These are phyloP conservation scores for Mimas tiliae DNA, from an alignment of 2,888 invertebrate genomes.

Conservation along the genomic window DNA sequence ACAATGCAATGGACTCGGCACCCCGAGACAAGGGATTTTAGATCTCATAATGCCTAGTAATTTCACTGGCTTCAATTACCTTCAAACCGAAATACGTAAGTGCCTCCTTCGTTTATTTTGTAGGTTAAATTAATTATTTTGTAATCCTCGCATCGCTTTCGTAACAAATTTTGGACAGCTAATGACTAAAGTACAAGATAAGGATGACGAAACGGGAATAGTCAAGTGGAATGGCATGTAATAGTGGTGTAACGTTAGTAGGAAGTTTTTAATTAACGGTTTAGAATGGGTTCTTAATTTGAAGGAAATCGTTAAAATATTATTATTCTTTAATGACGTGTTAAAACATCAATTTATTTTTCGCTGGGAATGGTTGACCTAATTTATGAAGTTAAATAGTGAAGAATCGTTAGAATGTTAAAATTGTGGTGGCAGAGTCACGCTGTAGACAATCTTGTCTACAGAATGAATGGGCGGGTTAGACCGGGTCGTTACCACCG, in stretches of 20 bases:
- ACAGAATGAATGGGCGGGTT: too few relatives aligned
- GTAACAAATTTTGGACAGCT: slow-evolving; percentile 56
- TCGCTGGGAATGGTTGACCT: not conserved
- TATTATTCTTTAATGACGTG: not conserved
- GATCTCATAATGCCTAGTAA: too few relatives aligned
- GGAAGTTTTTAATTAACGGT: slow-evolving; percentile 4
- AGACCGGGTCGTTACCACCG: too few relatives aligned
- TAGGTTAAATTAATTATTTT: too few relatives aligned
- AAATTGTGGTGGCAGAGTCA: too few relatives aligned
- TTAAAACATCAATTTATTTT: not conserved
- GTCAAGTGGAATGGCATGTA: slow-evolving; percentile 3
- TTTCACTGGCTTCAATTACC: too few relatives aligned
- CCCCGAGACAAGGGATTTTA: too few relatives aligned
- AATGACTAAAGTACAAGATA: slow-evolving; percentile 30
- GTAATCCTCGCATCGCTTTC: slow-evolving; percentile 49
- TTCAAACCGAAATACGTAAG: too few relatives aligned
- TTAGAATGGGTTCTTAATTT: slow-evolving; percentile 17
- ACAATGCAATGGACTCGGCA: too few relatives aligned
- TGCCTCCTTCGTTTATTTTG: too few relatives aligned
- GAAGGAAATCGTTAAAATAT: slow-evolving; percentile 6
- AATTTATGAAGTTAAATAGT: not conserved
- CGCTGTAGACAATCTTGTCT: too few relatives aligned
- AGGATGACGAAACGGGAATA: slow-evolving; percentile 25
- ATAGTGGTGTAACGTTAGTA: not conserved
- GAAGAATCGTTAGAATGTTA: too few relatives aligned